A percentile compares a stretch with the other conserved stretches of the same genome.
phyloP scores from a whole-genome alignment of 2,113 vertebrate genomes.

The Tachysurus vachellii region DNA sequence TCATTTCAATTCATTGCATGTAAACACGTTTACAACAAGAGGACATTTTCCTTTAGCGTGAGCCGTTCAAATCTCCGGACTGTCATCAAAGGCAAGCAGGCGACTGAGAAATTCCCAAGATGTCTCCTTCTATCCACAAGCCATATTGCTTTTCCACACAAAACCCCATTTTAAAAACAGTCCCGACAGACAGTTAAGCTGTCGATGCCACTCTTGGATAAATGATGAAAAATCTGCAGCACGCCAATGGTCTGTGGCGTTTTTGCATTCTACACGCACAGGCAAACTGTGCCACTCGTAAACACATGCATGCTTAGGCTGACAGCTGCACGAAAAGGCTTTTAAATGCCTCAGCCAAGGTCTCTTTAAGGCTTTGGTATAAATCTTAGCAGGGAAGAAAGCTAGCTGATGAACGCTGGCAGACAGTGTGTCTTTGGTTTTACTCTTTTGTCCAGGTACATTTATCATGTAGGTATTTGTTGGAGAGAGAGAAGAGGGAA shows the following conservation, averaged over 20 bases:
- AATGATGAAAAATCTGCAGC: slow-evolving; percentile 35
- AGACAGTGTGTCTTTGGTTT: slow-evolving; percentile 14
- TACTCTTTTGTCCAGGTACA: slow-evolving; percentile 2
- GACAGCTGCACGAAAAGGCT: slow-evolving; percentile 27
- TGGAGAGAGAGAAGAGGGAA: background rate
- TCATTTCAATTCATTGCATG: background rate
- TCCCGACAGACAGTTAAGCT: slow-evolving; percentile 37
- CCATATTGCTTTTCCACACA: slow-evolving; percentile 43
- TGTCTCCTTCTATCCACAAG: slow-evolving; percentile 41
- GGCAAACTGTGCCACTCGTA: slow-evolving; percentile 41
- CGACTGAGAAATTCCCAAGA: slow-evolving; percentile 48
- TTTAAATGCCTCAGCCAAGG: slow-evolving; percentile 23
- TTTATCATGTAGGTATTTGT: slow-evolving; percentile 13
- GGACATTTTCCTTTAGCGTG: background rate
- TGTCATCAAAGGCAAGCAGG: slow-evolving; percentile 29
- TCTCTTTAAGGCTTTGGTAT: slow-evolving; percentile 21
- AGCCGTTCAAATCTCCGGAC: slow-evolving; percentile 11
- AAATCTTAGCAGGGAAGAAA: slow-evolving; percentile 33
- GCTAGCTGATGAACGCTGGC: slow-evolving; percentile 11
- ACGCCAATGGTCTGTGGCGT: slow-evolving; percentile 37
- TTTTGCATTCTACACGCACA: slow-evolving; percentile 40
- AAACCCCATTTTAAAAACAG: slow-evolving; percentile 47
- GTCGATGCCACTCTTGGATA: slow-evolving; percentile 35
- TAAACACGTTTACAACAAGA: slow-evolving; percentile 14
- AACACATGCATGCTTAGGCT: slow-evolving; percentile 44